A percentile compares a stretch with the other conserved stretches of the same genome.
Conservation (phyloP, 2,888 invertebrate genomes). For the Scelioninae gen. 1 region DNA sequence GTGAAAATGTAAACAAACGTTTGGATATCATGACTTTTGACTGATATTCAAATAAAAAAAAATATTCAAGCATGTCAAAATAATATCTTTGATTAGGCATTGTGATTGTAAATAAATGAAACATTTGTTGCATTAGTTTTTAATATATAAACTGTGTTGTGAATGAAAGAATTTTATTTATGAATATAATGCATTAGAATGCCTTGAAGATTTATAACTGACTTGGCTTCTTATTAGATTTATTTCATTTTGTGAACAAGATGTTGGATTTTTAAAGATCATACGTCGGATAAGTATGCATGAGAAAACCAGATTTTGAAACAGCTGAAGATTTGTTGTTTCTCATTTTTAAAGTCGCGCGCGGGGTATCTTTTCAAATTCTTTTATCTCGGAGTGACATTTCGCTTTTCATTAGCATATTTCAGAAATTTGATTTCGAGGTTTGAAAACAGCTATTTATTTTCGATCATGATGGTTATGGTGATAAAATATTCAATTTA, state of each 20-base stretch:
- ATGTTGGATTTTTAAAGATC: constrained; percentile 29
- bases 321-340: constrained; percentile 25
- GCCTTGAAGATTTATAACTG: background rate
- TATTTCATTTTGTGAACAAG: constrained; percentile 13
- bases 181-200: background rate
- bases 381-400: constrained; percentile 23
- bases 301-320: constrained; percentile 20
- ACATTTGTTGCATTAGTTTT: too few species aligned
- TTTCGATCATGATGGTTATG: background rate
- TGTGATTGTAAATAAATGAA: too few species aligned
- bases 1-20: too few species aligned
- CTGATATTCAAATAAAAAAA: too few species aligned
- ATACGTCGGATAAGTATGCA: constrained; percentile 27
- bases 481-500: too few species aligned
- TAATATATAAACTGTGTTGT: too few species aligned
- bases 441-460: background rate
- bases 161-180: too few species aligned
- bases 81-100: too few species aligned
- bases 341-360: constrained; percentile 26
- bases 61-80: too few species aligned
- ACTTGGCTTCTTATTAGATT: constrained; percentile 4
- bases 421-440: constrained; percentile 19
- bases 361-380: background rate
- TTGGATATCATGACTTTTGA: too few species aligned
- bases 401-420: constrained; percentile 28